These are phyloP conservation scores for Artemia sinica DNA, from an alignment of 2,888 invertebrate species.

Conservation along the genomic window DNA sequence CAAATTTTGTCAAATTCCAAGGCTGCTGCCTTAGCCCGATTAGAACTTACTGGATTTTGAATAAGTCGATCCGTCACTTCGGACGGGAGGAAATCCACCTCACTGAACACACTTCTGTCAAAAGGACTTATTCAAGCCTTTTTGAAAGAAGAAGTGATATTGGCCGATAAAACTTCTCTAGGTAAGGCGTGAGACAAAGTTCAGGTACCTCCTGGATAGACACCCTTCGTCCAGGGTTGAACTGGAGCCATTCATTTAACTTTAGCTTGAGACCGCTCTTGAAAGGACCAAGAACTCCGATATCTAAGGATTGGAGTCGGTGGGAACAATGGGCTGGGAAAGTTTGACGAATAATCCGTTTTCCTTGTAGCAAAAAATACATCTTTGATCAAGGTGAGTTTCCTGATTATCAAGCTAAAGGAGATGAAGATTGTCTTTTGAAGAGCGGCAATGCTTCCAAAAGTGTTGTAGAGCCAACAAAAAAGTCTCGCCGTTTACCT, in stretches of 20 bases:
- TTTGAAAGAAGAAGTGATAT: background rate
- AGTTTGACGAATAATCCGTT: conserved; percentile 10
- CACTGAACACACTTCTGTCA: background rate
- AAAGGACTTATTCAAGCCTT: background rate
- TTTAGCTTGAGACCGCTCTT: background rate
- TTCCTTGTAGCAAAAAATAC: conserved; percentile 20
- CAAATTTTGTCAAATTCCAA: too few species aligned
- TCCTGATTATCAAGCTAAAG: conserved; percentile 30
- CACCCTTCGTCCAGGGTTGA: background rate
- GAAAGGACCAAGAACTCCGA: background rate
- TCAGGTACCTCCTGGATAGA: background rate
- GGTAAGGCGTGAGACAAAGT: background rate
- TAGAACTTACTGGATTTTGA: too few species aligned
- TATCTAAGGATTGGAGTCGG: conserved; percentile 16
- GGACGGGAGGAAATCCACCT: background rate
- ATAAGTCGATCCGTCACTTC: background rate
- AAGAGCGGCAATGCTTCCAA: conserved; percentile 27
- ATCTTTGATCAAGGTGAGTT: conserved; percentile 28
- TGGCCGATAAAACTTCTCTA: background rate
- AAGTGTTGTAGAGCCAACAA: conserved; percentile 31
- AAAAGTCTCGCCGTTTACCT: conserved; percentile 31
- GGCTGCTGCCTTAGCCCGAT: too few species aligned
- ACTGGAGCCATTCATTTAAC: background rate
- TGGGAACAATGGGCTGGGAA: conserved; percentile 17
- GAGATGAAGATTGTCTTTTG: conserved; percentile 27